Base-by-base conservation (phyloP, 2,797 vertebrate species). In the Linurgus olivaceus region DNA sequence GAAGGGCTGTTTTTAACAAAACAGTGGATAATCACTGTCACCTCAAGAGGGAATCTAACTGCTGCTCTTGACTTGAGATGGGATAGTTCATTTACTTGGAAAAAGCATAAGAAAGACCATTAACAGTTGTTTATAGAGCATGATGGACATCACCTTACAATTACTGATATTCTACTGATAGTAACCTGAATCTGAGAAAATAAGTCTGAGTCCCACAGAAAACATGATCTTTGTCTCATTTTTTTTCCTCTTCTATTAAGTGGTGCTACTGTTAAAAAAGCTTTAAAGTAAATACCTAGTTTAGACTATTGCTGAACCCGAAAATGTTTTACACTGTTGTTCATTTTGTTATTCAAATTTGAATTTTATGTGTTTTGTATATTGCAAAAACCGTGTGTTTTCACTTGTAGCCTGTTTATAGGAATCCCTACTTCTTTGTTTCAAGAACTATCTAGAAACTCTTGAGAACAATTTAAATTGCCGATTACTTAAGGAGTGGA, bases 311-410 rank as follows among this genome's bases (percentile, higher is more conserved):
- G 47, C 33, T 63, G 28, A 86, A 37, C 20, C 17, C 37, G 29
- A 35, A 59, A 9, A 15, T 2, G 1, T 71, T 89, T 92, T 44
- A 40, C 1, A 11, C 3, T n/a, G 28, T 14, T 47, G 5, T 52
- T 75, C 1, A 29, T 80, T 66, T 66, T 65, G 18, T 48, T 72
- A 23, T 54, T 88, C 12, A 76, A 23, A 79, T 76, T 58, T 44
- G 4, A 85, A 62, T 75, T 74, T 33, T 33, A 40, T 80, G 24
- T 14, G 37, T 78, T 81, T 75, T 45, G 48, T 81, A 11, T 7
- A 7, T 37, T 84, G 33, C 4, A 33, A 29, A 57, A 48, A 7
- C 0, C 0, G 3, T 9, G 2, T 21, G 7, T 58, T 85, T 79
- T 75, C 21, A 63, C 45, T 71, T 37, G 5, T 48, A 72, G 7